A percentile compares a stretch with the other conserved stretches of the same genome.
These are phyloP conservation scores for Acleris holmiana DNA, from an alignment of 2,888 invertebrate species.

Conservation along the genomic window DNA sequence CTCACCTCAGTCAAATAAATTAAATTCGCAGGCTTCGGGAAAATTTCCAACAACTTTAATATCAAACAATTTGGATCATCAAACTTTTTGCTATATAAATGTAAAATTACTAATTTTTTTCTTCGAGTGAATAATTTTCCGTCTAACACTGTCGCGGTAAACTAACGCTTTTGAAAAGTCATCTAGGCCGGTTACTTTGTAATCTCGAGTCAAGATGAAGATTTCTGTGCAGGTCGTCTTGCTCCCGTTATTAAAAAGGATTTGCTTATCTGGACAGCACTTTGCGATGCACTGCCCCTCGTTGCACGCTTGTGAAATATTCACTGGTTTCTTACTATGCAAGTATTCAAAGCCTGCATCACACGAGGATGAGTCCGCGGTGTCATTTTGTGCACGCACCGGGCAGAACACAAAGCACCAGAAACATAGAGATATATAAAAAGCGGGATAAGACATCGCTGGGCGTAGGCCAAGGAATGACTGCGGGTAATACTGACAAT, in stretches of 20 bases:
- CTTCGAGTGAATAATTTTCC: neutral
- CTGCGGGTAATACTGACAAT: neutral
- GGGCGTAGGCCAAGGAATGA: neutral
- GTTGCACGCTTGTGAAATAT: neutral
- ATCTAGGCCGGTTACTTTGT: neutral
- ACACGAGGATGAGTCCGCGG: neutral
- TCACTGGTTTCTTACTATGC: neutral
- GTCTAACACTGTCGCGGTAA: slow-evolving; percentile 1
- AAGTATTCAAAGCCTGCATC: neutral
- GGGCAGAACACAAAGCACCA: neutral
- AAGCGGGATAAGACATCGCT: neutral
- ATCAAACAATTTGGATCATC: neutral
- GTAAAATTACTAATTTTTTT: slow-evolving; percentile 9
- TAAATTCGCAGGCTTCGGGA: neutral
- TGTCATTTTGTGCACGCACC: slow-evolving; percentile 2
- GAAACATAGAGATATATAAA: neutral
- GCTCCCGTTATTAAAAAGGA: neutral
- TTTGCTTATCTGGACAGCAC: slow-evolving; percentile 15
- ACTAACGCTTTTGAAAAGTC: slow-evolving; percentile 14
- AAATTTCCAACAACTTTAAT: neutral
- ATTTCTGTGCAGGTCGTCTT: neutral
- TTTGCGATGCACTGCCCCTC: slow-evolving; percentile 4
- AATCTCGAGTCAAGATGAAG: neutral
- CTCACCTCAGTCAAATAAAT: slow-evolving; percentile 17
- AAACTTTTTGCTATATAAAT: slow-evolving; percentile 7